Evolutionary conservation across 1,140 invertebrate genomes (phyloP), one percentile per base, ranked within the genome.

Genomic region (Chelonus insularis): DNA sequence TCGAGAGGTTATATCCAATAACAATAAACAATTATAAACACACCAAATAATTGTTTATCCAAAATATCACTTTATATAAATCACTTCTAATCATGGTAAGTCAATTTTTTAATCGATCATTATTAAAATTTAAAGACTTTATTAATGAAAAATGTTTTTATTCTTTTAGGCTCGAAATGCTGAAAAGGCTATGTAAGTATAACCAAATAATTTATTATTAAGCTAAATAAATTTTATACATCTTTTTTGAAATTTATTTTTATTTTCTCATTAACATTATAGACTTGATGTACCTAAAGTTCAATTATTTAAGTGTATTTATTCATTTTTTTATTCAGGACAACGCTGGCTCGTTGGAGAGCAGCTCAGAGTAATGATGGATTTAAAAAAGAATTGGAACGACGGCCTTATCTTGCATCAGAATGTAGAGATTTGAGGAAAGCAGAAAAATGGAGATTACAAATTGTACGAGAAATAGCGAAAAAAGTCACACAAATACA

Each of bases 401-500:
- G 95, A 4, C 82, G 96, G 51, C 97, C 96, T 0, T 97, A 93
- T 74, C 82, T 98, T 32, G 96, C 96, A 0, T 95, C 94, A 1
- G 94, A 98, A 70, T 98, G 96, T 79, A 88, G 89, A 71, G 92
- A 95, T 79, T 77, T 98, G 8, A 87, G 87, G 47, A 91, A 95
- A 76, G 93, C 93, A 50, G 95, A 98, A 73, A 97, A 96, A 84
- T 99, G 94, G 90, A 85, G 97, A 69, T 85, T 95, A 77, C 95
- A 98, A 78, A 97, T 99, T 59, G 96, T 99, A 50, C 83, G 96
- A 62, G 97, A 99, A 83, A 92, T 99, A 36, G 94, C 96, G 0
- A 95, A 96, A 72, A 99, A 99, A 85, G 97, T 99, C n/a, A 91
- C 97, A 12, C 94, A 98, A 80, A 99, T 99, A 76, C 97, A 99